Evolutionary conservation across 2,113 vertebrate genomes (phyloP), one percentile per base, ranked within the genome.

Genomic region (Asarcornis scutulata): DNA sequence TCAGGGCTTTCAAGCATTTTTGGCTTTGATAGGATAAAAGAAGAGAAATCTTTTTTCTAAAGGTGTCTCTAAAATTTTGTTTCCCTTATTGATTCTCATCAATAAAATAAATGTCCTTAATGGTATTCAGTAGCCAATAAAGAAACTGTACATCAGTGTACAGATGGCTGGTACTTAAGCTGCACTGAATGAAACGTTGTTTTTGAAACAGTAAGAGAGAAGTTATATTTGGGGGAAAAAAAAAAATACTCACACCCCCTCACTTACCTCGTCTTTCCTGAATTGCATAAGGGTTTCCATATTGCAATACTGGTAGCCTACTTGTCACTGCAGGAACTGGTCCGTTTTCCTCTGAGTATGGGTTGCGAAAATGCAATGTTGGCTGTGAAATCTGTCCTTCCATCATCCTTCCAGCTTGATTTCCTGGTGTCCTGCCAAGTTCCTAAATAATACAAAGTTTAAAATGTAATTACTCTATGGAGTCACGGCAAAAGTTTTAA

Each of bases 231-330:
- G 8, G 12, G 46, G 22, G 9, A 11, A 40, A 27, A 64, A 63
- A 64, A 64, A 40, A 34, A 81, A 36, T 18, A 36, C 14, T 4
- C 9, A 36, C 14, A 26, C 8, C 25, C 34, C 25, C 15, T 26
- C 16, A 27, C 15, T 27, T 25, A 98, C 99, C 99, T 98, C 99
- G 99, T 67, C 98, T 98, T 92, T 98, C 98, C 55, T 98, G 98
- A 40, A 97, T 73, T 74, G 98, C 97, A 53, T 99, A 99, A 13
- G 99, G 99, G 90, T 99, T 99, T 93, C 99, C 99, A 96, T 98
- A 99, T 5, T 99, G 99, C 96, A 99, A 96, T 83, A 99, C 97
- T 73, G 98, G 98, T 21, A 99, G 97, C 66, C 98, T 97, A 83
- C 97, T 95, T 74, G 99, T 97, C 75, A 99, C 97, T 83, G 98